Percentiles rank a stretch among this genome's conserved stretches.
These are phyloP conservation scores for Papilio machaon DNA, from an alignment of 1,140 invertebrate species.

Conservation along the genomic window DNA sequence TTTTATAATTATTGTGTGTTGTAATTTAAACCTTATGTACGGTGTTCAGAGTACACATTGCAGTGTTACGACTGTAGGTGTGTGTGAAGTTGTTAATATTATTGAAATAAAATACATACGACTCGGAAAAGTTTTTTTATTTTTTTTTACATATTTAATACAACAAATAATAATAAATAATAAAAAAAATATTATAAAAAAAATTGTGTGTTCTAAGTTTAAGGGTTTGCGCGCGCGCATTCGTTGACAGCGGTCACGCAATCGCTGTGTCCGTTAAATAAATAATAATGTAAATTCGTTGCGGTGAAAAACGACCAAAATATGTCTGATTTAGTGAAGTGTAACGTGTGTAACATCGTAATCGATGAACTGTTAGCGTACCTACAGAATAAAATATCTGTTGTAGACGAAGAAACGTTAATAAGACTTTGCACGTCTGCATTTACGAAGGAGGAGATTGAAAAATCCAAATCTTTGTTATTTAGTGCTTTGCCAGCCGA, in stretches of 20 bases:
- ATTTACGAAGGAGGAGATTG: constrained; percentile 46
- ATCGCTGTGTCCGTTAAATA: neutral
- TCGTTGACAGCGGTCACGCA: no score
- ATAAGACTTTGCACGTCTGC: no score
- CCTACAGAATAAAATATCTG: constrained; percentile 44
- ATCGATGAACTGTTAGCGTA: constrained; percentile 48
- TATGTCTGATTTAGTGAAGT: constrained; percentile 41
- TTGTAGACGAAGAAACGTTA: no score
- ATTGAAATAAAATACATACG: constrained; percentile 41
- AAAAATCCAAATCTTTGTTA: constrained; percentile 44
- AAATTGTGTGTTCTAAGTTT: no score
- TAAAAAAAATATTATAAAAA: no score
- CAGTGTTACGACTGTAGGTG: neutral
- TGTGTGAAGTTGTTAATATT: constrained; percentile 45
- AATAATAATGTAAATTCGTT: neutral
- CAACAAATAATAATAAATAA: no score
- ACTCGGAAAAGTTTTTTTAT: neutral
- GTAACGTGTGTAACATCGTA: constrained; percentile 46
- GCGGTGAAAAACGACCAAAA: constrained; percentile 15
- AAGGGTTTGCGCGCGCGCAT: no score
- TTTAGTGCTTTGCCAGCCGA: constrained; percentile 39
- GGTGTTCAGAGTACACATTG: neutral
- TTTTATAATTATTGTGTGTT: constrained; percentile 19
- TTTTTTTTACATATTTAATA: neutral
- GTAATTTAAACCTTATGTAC: constrained; percentile 11